phyloP scores from a whole-genome alignment of 2,113 vertebrate species.

The Labeo catla region DNA sequence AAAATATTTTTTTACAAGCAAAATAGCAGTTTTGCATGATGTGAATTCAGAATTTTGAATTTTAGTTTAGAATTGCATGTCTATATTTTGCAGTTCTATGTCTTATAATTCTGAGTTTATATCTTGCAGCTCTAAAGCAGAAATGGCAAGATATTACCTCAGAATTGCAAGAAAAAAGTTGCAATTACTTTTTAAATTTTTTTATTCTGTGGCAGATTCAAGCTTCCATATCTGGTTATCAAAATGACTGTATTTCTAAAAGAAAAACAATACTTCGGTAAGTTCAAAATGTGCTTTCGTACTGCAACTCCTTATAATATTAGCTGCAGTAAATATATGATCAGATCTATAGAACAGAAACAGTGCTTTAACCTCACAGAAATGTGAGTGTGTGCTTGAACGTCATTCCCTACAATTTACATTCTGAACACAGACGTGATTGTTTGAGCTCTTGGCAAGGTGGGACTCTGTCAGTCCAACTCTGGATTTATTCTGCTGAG shows the following conservation, averaged over 20 bases:
- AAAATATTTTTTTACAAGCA: not conserved
- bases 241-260: not conserved
- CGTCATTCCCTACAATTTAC: not conserved
- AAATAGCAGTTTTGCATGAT: not conserved
- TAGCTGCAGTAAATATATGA: not conserved
- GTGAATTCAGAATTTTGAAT: not conserved
- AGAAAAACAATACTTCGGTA: not conserved
- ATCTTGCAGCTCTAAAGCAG: not conserved
- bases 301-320: not conserved
- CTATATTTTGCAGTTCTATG: not conserved
- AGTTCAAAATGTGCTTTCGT: not conserved
- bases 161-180: not conserved
- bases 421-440: slow-evolving; percentile 51
- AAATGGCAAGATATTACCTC: not conserved
- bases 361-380: not conserved
- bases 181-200: not conserved
- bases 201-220: not conserved
- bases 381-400: not conserved
- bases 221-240: not conserved
- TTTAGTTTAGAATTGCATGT: not conserved
- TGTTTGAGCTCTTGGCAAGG: slow-evolving; percentile 66
- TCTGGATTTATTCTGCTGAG: slow-evolving; percentile 66
- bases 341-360: not conserved
- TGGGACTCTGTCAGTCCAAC: slow-evolving; percentile 66
- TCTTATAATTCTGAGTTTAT: not conserved